Conservation (phyloP, 2,888 invertebrate species). For the Dascillus cervinus region DNA sequence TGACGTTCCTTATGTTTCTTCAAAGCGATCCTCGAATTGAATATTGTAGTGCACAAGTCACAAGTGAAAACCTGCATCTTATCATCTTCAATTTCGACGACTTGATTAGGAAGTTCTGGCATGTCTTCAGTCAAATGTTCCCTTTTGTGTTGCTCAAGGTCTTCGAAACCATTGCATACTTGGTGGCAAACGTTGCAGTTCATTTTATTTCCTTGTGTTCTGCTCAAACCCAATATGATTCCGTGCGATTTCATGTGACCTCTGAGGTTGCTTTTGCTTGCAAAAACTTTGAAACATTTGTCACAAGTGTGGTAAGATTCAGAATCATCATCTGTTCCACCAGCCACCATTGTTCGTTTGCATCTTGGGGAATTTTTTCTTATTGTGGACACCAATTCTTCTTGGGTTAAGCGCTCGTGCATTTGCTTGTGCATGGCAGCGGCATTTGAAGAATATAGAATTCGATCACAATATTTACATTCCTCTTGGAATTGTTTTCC, state of each 20-base stretch:
- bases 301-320: constrained; percentile 42
- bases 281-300: constrained; percentile 45
- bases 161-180: constrained; percentile 47
- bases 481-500: constrained; percentile 10
- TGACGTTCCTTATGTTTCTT: constrained; percentile 39
- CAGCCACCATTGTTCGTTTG: neutral
- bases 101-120: constrained; percentile 12
- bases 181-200: constrained; percentile 61
- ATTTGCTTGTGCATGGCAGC: constrained; percentile 33
- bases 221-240: constrained; percentile 32
- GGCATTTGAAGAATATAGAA: constrained; percentile 30
- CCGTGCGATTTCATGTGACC: constrained; percentile 46
- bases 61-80: constrained; percentile 34
- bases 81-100: constrained; percentile 18
- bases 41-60: constrained; percentile 40
- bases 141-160: constrained; percentile 50
- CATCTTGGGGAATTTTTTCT: neutral
- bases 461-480: constrained; percentile 32
- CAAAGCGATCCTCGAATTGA: constrained; percentile 37
- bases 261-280: constrained; percentile 39
- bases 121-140: constrained; percentile 35
- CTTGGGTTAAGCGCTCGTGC: constrained; percentile 26
- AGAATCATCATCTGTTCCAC: constrained; percentile 15
- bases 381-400: too few relatives aligned
- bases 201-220: constrained; percentile 24